Conservation (phyloP, 2,888 invertebrate species). For the Allophyes oxyacanthae region DNA sequence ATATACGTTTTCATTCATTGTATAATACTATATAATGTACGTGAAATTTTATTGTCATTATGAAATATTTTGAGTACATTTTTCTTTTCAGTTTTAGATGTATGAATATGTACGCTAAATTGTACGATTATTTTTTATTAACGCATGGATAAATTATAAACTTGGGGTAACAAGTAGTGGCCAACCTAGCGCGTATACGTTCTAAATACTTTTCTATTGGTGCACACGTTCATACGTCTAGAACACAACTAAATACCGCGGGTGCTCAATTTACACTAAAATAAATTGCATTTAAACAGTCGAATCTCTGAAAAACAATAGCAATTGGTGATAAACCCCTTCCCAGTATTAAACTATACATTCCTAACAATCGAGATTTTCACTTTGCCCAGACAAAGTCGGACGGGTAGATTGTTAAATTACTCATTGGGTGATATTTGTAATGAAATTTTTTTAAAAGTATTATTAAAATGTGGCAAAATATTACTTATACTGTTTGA, state of each 20-base stretch:
- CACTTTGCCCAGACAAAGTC: constrained; percentile 74
- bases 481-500: constrained; percentile 65
- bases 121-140: constrained; percentile 36
- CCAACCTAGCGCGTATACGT: constrained; percentile 3
- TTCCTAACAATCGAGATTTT: constrained; percentile 84
- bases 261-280: constrained; percentile 63
- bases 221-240: constrained; percentile 48
- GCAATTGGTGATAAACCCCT: constrained; percentile 58
- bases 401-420: constrained; percentile 70
- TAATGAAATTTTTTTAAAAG: constrained; percentile 75
- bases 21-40: constrained; percentile 60
- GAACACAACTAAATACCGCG: constrained; percentile 41
- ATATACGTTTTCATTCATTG: constrained; percentile 59
- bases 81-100: constrained; percentile 53
- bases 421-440: constrained; percentile 86
- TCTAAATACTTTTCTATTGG: constrained; percentile 6
- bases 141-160: constrained; percentile 26
- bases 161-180: constrained; percentile 22
- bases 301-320: constrained; percentile 63
- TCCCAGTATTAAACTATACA: constrained; percentile 85
- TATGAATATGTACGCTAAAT: constrained; percentile 52
- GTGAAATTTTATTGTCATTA: constrained; percentile 55
- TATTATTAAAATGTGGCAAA: constrained; percentile 84
- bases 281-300: constrained; percentile 67
- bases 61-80: constrained; percentile 62